These are phyloP conservation scores for Tokudaia muenninki DNA, from an alignment of 2,797 vertebrate species.

Conservation along the genomic window DNA sequence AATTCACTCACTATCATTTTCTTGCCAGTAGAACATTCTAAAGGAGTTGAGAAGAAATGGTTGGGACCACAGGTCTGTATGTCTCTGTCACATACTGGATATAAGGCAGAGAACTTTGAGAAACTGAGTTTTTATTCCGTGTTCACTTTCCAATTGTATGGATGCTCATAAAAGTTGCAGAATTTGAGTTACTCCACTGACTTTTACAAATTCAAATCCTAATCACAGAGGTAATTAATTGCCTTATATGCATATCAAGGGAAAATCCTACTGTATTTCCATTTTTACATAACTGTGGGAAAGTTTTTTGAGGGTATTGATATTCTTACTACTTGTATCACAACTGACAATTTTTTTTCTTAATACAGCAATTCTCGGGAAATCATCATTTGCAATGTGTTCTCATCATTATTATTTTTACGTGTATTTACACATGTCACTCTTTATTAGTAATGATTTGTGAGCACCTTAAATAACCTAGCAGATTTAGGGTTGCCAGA, in stretches of 20 bases:
- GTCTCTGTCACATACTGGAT: not conserved
- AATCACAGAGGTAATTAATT: not conserved
- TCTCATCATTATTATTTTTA: slow-evolving; percentile 46
- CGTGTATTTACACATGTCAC: not conserved
- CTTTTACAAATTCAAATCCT: slow-evolving; percentile 8
- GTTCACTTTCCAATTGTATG: not conserved
- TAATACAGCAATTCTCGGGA: not conserved
- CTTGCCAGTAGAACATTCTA: not conserved
- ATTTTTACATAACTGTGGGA: slow-evolving; percentile 28
- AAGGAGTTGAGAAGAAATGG: slow-evolving; percentile 35
- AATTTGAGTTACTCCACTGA: not conserved
- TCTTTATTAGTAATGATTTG: slow-evolving; percentile 1
- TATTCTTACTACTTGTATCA: not conserved
- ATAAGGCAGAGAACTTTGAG: not conserved
- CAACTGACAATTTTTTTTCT: slow-evolving; percentile 18
- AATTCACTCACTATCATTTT: not conserved
- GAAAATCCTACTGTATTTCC: not conserved
- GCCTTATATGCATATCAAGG: not conserved
- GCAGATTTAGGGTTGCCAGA: slow-evolving; percentile 31
- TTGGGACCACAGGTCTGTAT: not conserved
- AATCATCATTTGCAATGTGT: not conserved
- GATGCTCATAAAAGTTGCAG: not conserved
- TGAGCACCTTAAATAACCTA: not conserved
- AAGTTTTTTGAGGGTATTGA: not conserved
- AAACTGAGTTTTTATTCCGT: not conserved